Evolutionary conservation across 2,797 vertebrate genomes (phyloP), one percentile per base, ranked within the genome.

Genomic region (Paguma larvata): DNA sequence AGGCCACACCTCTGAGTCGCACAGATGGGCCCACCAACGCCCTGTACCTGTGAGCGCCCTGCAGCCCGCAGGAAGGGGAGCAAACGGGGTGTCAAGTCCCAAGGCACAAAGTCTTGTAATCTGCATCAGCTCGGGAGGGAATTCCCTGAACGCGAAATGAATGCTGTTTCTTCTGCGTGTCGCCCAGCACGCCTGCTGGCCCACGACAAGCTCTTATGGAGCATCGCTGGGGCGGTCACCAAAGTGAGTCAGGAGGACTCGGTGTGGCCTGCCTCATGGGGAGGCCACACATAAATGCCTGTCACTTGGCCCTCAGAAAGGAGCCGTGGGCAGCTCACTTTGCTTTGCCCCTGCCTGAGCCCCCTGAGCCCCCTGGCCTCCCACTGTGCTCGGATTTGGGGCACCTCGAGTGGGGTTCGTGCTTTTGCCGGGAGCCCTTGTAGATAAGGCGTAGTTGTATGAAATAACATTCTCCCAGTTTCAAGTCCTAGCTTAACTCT

Each of bases 141-240:
- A 11, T 18, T 62, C 48, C 63, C 53, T 32, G 53, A 82, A 19
- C 16, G 19, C 70, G 38, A 38, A 38, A 38, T 12, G 6, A 46
- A n/a, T 0, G 3, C 5, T 30, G 0, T 44, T 73, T 78, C 41
- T 59, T 73, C 12, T 34, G 53, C 3, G 4, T 30, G 8, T 23
- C 32, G 12, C 32, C 27, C n/a, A 53, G 68, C 25, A 11, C 0
- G 2, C 34, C 53, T 25, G 0, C 16, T 2, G 16, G 34, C 18
- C 62, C 44, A 23, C 68, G 77, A 16, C 2, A 13, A 67, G 18
- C 32, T 38, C 59, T 19, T 4, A 23, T 14, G 27, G 18, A 30
- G 14, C 51, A 32, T 72, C 16, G 0, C 13, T 5, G 4, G 32
- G 19, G 23, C 18, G 23, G 53, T 56, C 48, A 53, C 41, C 27